Evolutionary conservation across 30 jellyfish, hydroid and myxozoan species (phyloP).

Genomic region (Mastigias papua): DNA sequence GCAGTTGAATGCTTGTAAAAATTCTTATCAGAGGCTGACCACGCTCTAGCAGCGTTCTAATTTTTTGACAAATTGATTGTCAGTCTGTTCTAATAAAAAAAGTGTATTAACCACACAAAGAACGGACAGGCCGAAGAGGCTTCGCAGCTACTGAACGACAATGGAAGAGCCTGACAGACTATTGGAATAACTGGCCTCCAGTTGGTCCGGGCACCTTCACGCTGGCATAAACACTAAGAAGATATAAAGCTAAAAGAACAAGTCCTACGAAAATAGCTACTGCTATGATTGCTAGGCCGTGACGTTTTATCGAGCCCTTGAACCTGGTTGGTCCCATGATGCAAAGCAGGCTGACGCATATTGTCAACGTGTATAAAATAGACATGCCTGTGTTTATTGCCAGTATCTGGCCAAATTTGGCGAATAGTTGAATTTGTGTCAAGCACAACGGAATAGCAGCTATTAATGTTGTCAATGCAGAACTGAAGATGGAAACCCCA

Average conservation of each 20-base stretch:
- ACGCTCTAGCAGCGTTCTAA: too few species aligned
- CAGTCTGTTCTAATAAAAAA: too few species aligned
- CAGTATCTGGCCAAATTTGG: slow-evolving; percentile 77
- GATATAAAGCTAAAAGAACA: slow-evolving; percentile 26
- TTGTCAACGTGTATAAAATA: slow-evolving; percentile 65
- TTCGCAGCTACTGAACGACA: too few species aligned
- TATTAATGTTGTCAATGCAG: slow-evolving; percentile 68
- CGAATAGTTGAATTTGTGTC: slow-evolving; percentile 59
- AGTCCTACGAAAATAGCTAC: slow-evolving; percentile 38
- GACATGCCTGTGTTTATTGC: slow-evolving; percentile 79
- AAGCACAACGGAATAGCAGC: slow-evolving; percentile 81
- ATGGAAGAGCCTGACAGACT: slow-evolving; percentile 3
- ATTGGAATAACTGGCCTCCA: slow-evolving; percentile 69
- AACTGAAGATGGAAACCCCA: slow-evolving; percentile 79
- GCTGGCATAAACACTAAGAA: slow-evolving; percentile 32
- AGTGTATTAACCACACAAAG: too few species aligned
- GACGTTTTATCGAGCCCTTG: slow-evolving; percentile 57
- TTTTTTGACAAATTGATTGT: too few species aligned
- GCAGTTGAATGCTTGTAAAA: too few species aligned
- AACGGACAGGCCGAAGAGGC: too few species aligned
- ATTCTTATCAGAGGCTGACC: too few species aligned
- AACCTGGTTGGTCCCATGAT: slow-evolving; percentile 74
- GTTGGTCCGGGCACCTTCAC: slow-evolving; percentile 69
- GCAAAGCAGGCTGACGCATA: slow-evolving; percentile 75
- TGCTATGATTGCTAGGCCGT: slow-evolving; percentile 21